Evolutionary conservation across 2,888 invertebrate genomes (phyloP), one percentile per base, ranked within the genome.

Genomic region (Drosophila acutilabella): DNA sequence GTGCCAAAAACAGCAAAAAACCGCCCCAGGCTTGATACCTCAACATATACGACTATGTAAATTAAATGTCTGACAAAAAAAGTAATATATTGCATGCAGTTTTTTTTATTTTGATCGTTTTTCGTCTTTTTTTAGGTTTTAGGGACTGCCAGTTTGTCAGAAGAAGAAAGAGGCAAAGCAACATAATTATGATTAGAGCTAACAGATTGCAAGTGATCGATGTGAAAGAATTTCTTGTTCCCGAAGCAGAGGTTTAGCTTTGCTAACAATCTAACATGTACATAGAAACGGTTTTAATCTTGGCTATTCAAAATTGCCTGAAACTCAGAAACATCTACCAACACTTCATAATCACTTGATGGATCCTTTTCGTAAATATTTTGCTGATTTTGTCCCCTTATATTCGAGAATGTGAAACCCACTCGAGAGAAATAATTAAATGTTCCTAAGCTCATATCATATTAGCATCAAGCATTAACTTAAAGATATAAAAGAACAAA

Each of bases 61-160:
- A 81, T 85, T 57, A 69, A 75, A 73, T 77, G 69, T 69, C 57
- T 73, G 73, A 38, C 57, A 50, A 75, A 71, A 8, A 71, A 76
- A 23, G 23, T 54, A 65, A 48, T 48, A 74, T 42, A 60, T 60
- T 47, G 40, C 40, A 40, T 56, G 59, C 40, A 18, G 18, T 44
- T 54, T 44, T 38, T 7, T 33, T 50, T 52, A 40, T 33, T 42
- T 38, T 16, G 30, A 23, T 30, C 18, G 30, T 50, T 48, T 56
- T 26, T n/a, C 26, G 2, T 26, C 23, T 20, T 36, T 42, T 60
- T 52, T 45, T n/a, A 26, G n/a, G 26, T n/a, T 20, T 47, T 38
- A 38, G 23, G 26, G 42, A 13, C 48, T 71, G 71, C 11, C 57
- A 14, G 30, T 41, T 66, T 42, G 53, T 51, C 50, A 38, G 45